Evolutionary conservation across 2,113 vertebrate genomes (phyloP).

Genomic region (Atlantisia rogersi): DNA sequence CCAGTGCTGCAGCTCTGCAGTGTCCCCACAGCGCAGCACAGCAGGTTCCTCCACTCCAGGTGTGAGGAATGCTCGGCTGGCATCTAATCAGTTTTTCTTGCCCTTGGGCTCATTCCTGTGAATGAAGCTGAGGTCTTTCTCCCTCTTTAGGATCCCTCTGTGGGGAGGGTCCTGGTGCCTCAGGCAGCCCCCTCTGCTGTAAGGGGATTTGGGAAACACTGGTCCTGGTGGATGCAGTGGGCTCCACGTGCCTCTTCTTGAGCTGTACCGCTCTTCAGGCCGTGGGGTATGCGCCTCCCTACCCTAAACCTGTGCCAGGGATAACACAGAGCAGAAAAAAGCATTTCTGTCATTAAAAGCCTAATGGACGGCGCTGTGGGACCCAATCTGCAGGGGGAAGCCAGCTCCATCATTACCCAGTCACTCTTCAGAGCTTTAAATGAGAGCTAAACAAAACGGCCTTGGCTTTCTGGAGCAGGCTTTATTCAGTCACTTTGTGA

Average conservation of each 20-base stretch:
- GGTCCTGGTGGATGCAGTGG: not conserved
- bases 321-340: not conserved
- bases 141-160: not conserved
- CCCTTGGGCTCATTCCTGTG: not conserved
- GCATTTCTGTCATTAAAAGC: not conserved
- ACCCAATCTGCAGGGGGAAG: not conserved
- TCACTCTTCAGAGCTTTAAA: constrained; percentile 11
- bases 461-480: not conserved
- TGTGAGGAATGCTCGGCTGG: not conserved
- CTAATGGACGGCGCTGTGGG: not conserved
- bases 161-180: not conserved
- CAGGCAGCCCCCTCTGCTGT: not conserved
- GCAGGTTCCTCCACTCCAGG: accelerated
- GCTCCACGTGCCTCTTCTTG: not conserved
- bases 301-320: not conserved
- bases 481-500: not conserved
- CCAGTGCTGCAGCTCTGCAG: not conserved
- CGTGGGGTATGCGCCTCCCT: not conserved
- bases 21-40: accelerated
- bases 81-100: not conserved
- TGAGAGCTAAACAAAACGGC: constrained; percentile 17
- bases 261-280: not conserved
- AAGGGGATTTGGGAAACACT: accelerated
- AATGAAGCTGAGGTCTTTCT: not conserved
- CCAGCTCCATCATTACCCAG: constrained; percentile 47